Evolutionary conservation across 2,113 vertebrate genomes (phyloP), one percentile per base, ranked within the genome.

Genomic region (Tylochromis polylepis): DNA sequence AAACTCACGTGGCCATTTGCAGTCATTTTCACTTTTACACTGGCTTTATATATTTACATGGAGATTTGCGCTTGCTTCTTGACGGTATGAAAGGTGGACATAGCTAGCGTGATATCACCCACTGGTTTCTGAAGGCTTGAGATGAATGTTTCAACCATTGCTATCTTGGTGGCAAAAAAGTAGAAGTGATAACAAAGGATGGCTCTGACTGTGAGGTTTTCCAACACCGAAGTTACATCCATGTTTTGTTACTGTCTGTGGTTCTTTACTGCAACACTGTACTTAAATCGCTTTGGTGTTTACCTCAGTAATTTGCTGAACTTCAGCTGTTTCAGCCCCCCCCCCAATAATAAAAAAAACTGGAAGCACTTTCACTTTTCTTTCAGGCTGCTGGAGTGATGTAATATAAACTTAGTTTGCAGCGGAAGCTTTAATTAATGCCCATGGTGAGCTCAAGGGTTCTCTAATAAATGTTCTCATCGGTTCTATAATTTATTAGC

Each of bases 371-470:
- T 58, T 86, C 16, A 77, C n/a, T 70, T 67, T 29, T 67, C 53
- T 77, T 22, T 12, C 31, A 77, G n/a, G 34, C 56, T 83, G 82
- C 62, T 67, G 15, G 75, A 67, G 8, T 82, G 59, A 67, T 38
- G 15, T 34, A 34, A 70, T 83, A 81, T 62, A 79, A 79, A 58
- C 20, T 46, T 81, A 81, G 78, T 86, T 84, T 81, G 34, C 65
- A 60, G 34, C 3, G 24, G 56, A 81, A 87, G 57, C 43, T 85
- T 87, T 89, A 88, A 91, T 91, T 55, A 81, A 55, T 67, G 41
- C 38, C 81, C 24, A 55, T 5, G 2, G n/a, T 34, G 80, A 87
- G 29, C 57, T 11, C 62, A 36, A 80, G 41, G 77, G 10, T 82
- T 78, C 65, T 77, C 14, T 75, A 67, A 82, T 72, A 88, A 59